These are phyloP conservation scores for Champsocephalus gunnari DNA, from an alignment of 2,797 vertebrate species.

Conservation along the genomic window DNA sequence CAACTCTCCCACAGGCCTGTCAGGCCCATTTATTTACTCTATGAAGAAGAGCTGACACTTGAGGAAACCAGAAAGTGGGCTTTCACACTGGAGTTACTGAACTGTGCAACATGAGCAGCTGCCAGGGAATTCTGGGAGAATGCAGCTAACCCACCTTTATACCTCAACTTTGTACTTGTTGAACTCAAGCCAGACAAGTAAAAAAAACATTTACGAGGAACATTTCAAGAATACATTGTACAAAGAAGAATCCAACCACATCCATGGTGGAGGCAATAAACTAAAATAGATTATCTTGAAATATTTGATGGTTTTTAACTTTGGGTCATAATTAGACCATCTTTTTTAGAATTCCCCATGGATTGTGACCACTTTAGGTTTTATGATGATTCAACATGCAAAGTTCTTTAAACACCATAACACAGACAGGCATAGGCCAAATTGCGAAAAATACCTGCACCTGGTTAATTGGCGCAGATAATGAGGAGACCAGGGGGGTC, in stretches of 20 bases:
- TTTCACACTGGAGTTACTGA: conserved; percentile 53
- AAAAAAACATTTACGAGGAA: neutral
- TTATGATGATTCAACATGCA: neutral
- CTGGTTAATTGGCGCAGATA: conserved; percentile 73
- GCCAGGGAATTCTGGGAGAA: conserved; percentile 47
- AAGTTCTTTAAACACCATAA: conserved; percentile 20
- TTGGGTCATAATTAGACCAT: neutral
- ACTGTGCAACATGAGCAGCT: conserved; percentile 62
- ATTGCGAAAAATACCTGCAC: conserved; percentile 66
- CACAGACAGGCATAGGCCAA: conserved; percentile 28
- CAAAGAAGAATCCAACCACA: neutral
- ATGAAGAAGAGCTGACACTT: conserved; percentile 72
- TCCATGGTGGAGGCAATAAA: neutral
- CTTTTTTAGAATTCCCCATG: neutral
- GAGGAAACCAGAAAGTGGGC: conserved; percentile 70
- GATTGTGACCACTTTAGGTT: neutral
- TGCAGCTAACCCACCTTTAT: conserved; percentile 31
- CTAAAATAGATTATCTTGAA: neutral
- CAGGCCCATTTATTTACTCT: conserved; percentile 72
- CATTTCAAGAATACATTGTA: neutral
- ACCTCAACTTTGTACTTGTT: conserved; percentile 26
- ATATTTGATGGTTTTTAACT: neutral
- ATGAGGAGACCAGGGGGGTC: conserved; percentile 46
- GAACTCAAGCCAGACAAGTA: conserved; percentile 1
- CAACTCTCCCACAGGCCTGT: conserved; percentile 75